These are phyloP conservation scores for Gallinago solitaria DNA, from an alignment of 2,797 vertebrate species.

Conservation along the genomic window DNA sequence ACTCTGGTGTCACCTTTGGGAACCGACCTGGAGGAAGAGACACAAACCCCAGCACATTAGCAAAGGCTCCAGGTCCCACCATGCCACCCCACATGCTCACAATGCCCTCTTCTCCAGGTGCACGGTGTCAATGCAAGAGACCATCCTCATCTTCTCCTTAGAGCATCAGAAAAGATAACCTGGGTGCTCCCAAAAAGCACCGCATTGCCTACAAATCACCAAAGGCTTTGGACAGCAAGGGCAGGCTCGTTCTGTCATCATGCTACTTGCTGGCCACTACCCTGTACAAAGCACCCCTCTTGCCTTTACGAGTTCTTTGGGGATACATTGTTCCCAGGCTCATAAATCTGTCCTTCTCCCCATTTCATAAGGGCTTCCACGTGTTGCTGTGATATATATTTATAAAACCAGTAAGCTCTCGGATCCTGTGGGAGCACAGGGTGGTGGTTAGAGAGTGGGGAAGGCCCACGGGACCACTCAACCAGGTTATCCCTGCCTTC, in stretches of 20 bases:
- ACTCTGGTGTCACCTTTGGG: not conserved
- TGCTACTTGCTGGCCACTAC: not conserved
- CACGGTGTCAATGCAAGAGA: fast-evolving
- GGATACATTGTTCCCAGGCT: not conserved
- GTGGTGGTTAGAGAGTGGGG: fast-evolving
- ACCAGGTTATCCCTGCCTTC: not conserved
- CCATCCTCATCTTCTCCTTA: not conserved
- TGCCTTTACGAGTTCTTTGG: not conserved
- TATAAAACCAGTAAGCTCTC: not conserved
- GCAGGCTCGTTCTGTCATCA: not conserved
- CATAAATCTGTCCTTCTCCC: not conserved
- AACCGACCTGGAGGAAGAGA: constrained; percentile 10
- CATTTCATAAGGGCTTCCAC: not conserved
- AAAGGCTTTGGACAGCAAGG: not conserved
- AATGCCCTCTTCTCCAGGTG: not conserved
- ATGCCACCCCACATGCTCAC: fast-evolving
- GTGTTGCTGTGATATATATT: not conserved
- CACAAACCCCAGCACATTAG: not conserved
- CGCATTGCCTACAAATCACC: not conserved
- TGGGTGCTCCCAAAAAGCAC: not conserved
- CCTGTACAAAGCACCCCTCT: fast-evolving
- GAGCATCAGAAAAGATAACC: fast-evolving
- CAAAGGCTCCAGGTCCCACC: not conserved
- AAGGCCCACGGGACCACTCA: not conserved
- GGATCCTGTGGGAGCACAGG: not conserved